Percentiles rank a stretch among this genome's conserved stretches.
These are phyloP conservation scores for Laspeyria flexula DNA, from an alignment of 2,888 invertebrate species.

Conservation along the genomic window DNA sequence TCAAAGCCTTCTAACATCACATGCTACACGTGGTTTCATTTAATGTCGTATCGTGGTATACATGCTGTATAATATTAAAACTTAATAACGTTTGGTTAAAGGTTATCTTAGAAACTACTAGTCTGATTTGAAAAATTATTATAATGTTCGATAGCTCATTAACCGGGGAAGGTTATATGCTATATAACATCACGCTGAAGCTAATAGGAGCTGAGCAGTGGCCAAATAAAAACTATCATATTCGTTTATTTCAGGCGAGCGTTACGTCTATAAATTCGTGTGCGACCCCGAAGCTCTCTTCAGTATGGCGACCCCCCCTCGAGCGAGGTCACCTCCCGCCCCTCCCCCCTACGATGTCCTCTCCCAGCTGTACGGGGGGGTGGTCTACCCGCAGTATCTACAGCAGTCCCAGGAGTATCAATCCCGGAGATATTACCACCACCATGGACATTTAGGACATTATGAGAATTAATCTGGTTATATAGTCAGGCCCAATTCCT, in stretches of 20 bases:
- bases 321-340: constrained; percentile 44
- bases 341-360: constrained; percentile 64
- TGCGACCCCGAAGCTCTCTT: constrained; percentile 97
- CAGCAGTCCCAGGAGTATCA: constrained; percentile 51
- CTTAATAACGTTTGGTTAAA: too few species aligned
- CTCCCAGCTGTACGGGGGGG: constrained; percentile 63
- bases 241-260: constrained; percentile 88
- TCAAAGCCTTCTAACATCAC: too few species aligned
- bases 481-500: too few species aligned
- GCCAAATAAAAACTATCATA: too few species aligned
- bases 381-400: constrained; percentile 60
- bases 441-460: constrained; percentile 47
- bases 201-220: background rate
- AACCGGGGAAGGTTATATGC: too few species aligned
- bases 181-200: background rate
- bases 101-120: too few species aligned
- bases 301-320: constrained; percentile 89
- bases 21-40: too few species aligned
- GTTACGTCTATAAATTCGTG: constrained; percentile 98
- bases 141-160: too few species aligned
- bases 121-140: too few species aligned
- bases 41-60: too few species aligned
- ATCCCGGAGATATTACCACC: constrained; percentile 54
- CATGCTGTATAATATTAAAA: too few species aligned
- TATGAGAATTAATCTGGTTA: constrained; percentile 52